Evolutionary conservation across 1,140 invertebrate species (phyloP), one percentile per base, ranked within the genome.

Genomic region (Camponotus floridanus): DNA sequence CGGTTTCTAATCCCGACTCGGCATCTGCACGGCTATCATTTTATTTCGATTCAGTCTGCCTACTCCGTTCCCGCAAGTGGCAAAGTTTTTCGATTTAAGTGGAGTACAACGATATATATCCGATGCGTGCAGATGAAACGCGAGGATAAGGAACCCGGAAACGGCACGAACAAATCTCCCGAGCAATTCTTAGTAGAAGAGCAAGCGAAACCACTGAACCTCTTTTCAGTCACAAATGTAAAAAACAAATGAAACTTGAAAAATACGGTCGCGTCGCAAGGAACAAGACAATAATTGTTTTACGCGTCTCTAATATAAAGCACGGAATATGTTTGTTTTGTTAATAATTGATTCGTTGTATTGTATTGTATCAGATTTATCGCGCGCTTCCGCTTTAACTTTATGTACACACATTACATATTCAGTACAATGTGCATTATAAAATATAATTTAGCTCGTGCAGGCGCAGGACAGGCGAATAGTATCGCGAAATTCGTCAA

Each of bases 1-100:
- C 15, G 48, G 48, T 83, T 87, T 84, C 76, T 88, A 90, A 89
- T 89, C 89, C 86, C 70, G 59, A 33, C 57, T 39, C 81, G 76
- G 13, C 39, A 88, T 62, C 76, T 45, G 33, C 48, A 51, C 42
- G 21, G 18, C 83, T 85, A 89, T 91, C 86, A 89, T 91, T 91
- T 91, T 89, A 91, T 87, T 91, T 85, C 84, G 86, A 87, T 85
- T 87, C 81, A 33, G 73, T 86, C 76, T 51, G 48, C 48, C 48
- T 78, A 86, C 76, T 83, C 61, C 45, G 42, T 70, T 42, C 71
- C 39, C 11, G 11, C 86, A 85, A 91, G 87, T 91, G 84, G 88
- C 55, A 92, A 93, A 93, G 89, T 93, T 93, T 92, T 93, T 92
- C 92, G 92, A 93, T 93, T 92, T 91, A 88, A 90, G 81, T 68